Conservation (phyloP, 2,113 vertebrate species). For the Xenopus borealis region DNA sequence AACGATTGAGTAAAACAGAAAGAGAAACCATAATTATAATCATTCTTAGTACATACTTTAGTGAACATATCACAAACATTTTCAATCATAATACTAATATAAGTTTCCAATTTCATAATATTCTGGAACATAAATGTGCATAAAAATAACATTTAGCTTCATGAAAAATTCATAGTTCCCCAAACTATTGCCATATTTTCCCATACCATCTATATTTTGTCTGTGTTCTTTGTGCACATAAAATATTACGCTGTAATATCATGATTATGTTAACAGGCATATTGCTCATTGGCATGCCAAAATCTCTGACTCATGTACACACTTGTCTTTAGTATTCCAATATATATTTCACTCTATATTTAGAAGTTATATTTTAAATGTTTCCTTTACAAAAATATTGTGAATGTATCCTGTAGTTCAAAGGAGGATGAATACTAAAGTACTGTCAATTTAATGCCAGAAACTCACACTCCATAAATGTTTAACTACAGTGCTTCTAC, state of each 20-base stretch:
- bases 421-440: conserved; percentile 18
- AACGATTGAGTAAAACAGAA: too few relatives aligned
- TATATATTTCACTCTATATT: conserved; percentile 9
- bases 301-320: conserved; percentile 28
- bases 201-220: too few relatives aligned
- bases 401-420: conserved; percentile 19
- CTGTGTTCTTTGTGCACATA: too few relatives aligned
- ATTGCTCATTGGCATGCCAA: conserved; percentile 8
- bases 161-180: too few relatives aligned
- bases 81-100: too few relatives aligned
- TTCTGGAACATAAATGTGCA: too few relatives aligned
- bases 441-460: conserved; percentile 33
- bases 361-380: conserved; percentile 26
- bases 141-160: too few relatives aligned
- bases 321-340: conserved; percentile 11
- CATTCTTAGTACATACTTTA: too few relatives aligned
- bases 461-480: conserved; percentile 39
- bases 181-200: too few relatives aligned
- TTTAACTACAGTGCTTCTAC: conserved; percentile 19
- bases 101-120: too few relatives aligned
- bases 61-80: too few relatives aligned
- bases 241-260: background rate
- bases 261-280: background rate
- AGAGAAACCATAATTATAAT: too few relatives aligned
- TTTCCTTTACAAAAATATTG: conserved; percentile 31